These are phyloP conservation scores for Ceyx melanurus DNA, from an alignment of 2,113 vertebrate species.

Conservation along the genomic window DNA sequence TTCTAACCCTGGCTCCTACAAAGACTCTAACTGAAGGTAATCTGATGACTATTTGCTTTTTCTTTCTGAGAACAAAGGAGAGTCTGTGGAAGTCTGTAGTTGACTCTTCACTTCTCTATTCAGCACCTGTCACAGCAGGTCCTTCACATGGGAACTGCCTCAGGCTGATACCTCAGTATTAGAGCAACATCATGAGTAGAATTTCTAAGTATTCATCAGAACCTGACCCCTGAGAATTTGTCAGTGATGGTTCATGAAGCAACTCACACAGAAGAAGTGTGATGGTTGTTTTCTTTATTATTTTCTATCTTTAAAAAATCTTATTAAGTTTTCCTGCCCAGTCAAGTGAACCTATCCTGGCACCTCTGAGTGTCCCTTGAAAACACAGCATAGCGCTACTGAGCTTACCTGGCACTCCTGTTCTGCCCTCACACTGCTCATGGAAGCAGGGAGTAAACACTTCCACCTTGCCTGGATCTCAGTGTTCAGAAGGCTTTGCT, in stretches of 20 bases:
- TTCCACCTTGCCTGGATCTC: neutral
- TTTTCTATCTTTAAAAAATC: no score
- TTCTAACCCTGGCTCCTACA: neutral
- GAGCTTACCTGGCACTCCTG: neutral
- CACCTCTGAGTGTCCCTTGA: neutral
- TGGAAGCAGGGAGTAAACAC: neutral
- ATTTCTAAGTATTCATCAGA: neutral
- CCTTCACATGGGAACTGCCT: neutral
- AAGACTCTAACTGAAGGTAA: neutral
- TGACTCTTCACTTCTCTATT: neutral
- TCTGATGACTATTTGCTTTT: neutral
- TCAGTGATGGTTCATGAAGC: neutral
- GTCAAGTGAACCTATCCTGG: neutral
- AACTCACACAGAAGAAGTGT: accelerated
- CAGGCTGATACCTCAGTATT: neutral
- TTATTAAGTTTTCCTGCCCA: no score
- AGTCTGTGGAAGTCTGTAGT: neutral
- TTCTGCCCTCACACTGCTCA: neutral
- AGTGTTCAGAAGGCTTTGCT: neutral
- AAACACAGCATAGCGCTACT: accelerated
- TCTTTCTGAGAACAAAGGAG: neutral
- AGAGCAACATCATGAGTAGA: neutral
- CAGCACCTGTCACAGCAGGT: neutral
- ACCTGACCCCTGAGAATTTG: neutral
- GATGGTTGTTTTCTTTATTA: neutral